phyloP scores from a whole-genome alignment of 2,113 vertebrate genomes.

The Petrocephalus microphthalmus region DNA sequence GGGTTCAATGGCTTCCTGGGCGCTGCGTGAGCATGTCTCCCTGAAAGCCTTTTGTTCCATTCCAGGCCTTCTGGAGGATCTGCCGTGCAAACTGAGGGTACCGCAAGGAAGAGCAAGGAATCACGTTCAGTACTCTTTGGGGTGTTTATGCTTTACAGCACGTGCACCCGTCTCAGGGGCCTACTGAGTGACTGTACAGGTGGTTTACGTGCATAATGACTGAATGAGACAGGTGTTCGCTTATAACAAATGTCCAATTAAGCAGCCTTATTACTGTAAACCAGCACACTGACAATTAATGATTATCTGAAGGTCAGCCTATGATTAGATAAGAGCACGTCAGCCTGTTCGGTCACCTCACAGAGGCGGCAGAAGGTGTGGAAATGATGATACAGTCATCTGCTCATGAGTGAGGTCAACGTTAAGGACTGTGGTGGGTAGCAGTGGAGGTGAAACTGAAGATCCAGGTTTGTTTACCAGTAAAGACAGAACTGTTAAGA shows the following conservation, averaged over 20 bases:
- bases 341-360: not conserved
- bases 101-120: not conserved
- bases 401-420: not conserved
- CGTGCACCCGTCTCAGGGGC: not conserved
- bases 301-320: not conserved
- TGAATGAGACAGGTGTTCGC: not conserved
- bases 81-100: not conserved
- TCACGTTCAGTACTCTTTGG: not conserved
- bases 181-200: not conserved
- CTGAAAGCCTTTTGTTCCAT: constrained; percentile 8
- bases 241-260: not conserved
- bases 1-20: not conserved
- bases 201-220: not conserved
- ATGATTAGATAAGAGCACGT: not conserved
- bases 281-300: not conserved
- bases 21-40: not conserved
- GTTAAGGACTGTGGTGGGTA: not conserved
- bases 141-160: not conserved
- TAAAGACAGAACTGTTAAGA: not conserved
- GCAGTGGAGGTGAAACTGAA: not conserved
- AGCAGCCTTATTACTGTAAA: not conserved
- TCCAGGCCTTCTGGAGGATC: not conserved
- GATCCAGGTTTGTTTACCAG: not conserved
- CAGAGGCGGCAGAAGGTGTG: not conserved
- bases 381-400: not conserved